These are phyloP conservation scores for Pithys albifrons DNA, from an alignment of 2,113 vertebrate genomes.

Conservation along the genomic window DNA sequence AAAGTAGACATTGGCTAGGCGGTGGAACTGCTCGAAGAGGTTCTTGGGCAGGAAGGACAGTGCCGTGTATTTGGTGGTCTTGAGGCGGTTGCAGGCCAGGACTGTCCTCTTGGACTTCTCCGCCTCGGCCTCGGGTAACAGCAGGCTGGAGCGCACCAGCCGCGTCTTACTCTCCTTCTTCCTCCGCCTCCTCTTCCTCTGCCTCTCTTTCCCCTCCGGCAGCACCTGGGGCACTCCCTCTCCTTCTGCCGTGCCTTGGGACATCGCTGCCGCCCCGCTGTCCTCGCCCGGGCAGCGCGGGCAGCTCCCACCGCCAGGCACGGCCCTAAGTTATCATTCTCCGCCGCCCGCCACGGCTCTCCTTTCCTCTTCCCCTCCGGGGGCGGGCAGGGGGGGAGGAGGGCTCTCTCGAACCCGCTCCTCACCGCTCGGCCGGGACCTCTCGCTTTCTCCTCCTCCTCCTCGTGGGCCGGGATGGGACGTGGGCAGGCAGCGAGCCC, in stretches of 20 bases:
- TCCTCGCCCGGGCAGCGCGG: not conserved
- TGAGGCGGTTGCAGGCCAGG: constrained; percentile 88
- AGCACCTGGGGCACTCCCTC: constrained; percentile 69
- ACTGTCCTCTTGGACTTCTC: not conserved
- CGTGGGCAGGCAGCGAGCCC: constrained; percentile 13
- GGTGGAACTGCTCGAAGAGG: constrained; percentile 96
- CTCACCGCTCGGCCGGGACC: not conserved
- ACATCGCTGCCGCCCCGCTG: constrained; percentile 70
- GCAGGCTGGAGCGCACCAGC: constrained; percentile 81
- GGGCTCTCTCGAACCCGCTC: not conserved
- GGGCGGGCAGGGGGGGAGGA: not conserved
- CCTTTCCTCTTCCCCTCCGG: constrained; percentile 29
- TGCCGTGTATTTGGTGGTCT: constrained; percentile 95
- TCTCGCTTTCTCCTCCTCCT: constrained; percentile 32
- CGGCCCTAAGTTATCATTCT: constrained; percentile 58
- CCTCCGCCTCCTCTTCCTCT: constrained; percentile 77
- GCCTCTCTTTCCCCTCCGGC: constrained; percentile 70
- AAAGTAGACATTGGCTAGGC: constrained; percentile 97
- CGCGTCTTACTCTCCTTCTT: constrained; percentile 79
- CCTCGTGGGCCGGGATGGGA: constrained; percentile 17
- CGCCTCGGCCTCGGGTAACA: constrained; percentile 61
- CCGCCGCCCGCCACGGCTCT: constrained; percentile 3
- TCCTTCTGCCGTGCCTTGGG: constrained; percentile 68
- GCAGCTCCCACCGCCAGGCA: not conserved
- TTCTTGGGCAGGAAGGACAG: constrained; percentile 97